These are phyloP conservation scores for Bos indicus DNA, from an alignment of 2,113 vertebrate species.

Conservation along the genomic window DNA sequence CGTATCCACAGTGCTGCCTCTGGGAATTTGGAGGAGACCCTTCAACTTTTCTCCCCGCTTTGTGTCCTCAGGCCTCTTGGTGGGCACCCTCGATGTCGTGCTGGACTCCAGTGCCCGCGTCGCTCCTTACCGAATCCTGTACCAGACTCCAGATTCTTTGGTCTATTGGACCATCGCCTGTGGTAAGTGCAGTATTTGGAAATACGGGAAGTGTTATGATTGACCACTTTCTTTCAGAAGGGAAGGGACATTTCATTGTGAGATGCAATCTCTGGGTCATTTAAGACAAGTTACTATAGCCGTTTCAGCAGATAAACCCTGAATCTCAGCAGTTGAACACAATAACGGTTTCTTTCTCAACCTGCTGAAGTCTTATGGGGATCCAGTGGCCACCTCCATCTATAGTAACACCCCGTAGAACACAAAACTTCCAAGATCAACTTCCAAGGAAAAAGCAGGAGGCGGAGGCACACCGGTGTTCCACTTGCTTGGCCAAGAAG, in stretches of 20 bases:
- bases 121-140: constrained; percentile 95
- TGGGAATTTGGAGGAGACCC: not conserved
- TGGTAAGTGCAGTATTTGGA: constrained; percentile 82
- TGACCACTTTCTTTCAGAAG: not conserved
- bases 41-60: not conserved
- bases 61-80: constrained; percentile 88
- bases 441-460: not conserved
- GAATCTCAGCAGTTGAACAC: not conserved
- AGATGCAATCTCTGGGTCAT: not conserved
- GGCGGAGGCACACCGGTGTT: not conserved
- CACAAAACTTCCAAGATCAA: not conserved
- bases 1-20: fast-evolving
- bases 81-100: constrained; percentile 97
- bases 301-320: not conserved
- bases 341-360: not conserved
- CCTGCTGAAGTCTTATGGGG: not conserved
- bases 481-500: not conserved
- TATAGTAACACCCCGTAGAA: not conserved
- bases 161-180: constrained; percentile 97
- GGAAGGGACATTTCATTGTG: not conserved
- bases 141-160: constrained; percentile 96
- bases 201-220: not conserved
- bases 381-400: not conserved
- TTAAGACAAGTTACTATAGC: not conserved
- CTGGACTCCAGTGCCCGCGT: constrained; percentile 97